Base-by-base conservation (phyloP, 2,888 invertebrate species). In the Acrobasis consociella region DNA sequence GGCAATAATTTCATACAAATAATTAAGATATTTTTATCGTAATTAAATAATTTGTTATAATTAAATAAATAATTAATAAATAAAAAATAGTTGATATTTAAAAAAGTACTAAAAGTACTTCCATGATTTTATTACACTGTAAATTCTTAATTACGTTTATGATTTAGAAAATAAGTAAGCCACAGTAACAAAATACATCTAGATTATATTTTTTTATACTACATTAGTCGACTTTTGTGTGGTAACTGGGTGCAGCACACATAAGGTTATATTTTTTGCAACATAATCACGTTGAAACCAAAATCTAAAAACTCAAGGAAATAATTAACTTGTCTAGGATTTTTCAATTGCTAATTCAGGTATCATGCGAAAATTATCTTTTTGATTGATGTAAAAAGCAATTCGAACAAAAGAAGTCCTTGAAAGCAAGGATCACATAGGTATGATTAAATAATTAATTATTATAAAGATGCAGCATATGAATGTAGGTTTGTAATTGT, bases 391-490 rank as follows among this genome's bases (percentile, higher is more conserved):
- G 62, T 63, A 64, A 67, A 65, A 65, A 66, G 60, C 60, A 31
- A 68, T 69, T 65, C 62, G 67, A 74, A 77, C 77, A 77, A 78
- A 77, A 70, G 75, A 72, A 70, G 72, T 68, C 78, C 78, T 78
- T 77, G 78, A 69, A 64, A 68, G 63, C 53, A 61, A 49, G 62
- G 64, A 65, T 67, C 64, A 65, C 53, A 50, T 8, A 58, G 31
- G 31, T 58, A 10, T 42, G 31, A 58, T 58, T 49, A 31, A 31
- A n/a, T n/a, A 46, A 49, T 49, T 49, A 31, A n/a, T n/a, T 31
- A 49, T 49, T 49, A 58, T 31, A 46, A 9, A 8, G 46, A 9
- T 49, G 42, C 39, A 56, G 7, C 15, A 46, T 46, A 42, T 42
- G 46, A 58, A 46, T 42, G 46, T 56, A 16, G 13, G 7, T 17